Conservation (phyloP, 2,888 invertebrate genomes). For the Therioaphis trifolii region DNA sequence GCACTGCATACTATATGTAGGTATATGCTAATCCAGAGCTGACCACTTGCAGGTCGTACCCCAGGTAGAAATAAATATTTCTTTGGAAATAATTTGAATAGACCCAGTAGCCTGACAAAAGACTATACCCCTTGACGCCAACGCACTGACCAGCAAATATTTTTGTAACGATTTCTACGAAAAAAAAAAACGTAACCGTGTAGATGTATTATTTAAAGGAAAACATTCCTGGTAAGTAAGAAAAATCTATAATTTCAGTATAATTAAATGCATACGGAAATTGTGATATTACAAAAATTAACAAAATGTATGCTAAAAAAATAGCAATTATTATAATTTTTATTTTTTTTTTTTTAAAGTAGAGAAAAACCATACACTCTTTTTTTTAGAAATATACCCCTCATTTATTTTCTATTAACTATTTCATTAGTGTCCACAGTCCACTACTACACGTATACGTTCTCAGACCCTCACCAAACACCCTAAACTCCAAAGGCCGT, state of each 20-base stretch:
- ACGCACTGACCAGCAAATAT: slow-evolving; percentile 25
- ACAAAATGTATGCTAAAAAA: too few species aligned
- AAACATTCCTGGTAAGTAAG: background rate
- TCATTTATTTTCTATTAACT: slow-evolving; percentile 49
- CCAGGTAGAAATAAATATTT: slow-evolving; percentile 47
- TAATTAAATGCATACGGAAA: too few species aligned
- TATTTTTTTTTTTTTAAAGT: slow-evolving; percentile 1
- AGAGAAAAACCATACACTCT: background rate
- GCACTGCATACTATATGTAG: slow-evolving; percentile 36
- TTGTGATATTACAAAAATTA: too few species aligned
- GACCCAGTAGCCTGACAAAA: slow-evolving; percentile 38
- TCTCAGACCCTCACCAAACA: slow-evolving; percentile 9
- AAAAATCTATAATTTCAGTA: background rate
- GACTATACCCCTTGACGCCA: slow-evolving; percentile 31
- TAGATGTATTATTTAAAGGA: background rate
- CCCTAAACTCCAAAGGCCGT: slow-evolving; percentile 34
- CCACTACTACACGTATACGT: slow-evolving; percentile 11
- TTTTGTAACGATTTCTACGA: slow-evolving; percentile 20
- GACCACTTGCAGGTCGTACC: slow-evolving; percentile 49
- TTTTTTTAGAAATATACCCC: background rate
- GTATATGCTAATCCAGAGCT: slow-evolving; percentile 59
- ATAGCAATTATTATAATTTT: too few species aligned
- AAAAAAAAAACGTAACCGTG: background rate
- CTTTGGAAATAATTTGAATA: slow-evolving; percentile 61
- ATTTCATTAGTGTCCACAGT: slow-evolving; percentile 38